Conservation (phyloP, 92 coral and sea anemone species). For the Muricea muricata region DNA sequence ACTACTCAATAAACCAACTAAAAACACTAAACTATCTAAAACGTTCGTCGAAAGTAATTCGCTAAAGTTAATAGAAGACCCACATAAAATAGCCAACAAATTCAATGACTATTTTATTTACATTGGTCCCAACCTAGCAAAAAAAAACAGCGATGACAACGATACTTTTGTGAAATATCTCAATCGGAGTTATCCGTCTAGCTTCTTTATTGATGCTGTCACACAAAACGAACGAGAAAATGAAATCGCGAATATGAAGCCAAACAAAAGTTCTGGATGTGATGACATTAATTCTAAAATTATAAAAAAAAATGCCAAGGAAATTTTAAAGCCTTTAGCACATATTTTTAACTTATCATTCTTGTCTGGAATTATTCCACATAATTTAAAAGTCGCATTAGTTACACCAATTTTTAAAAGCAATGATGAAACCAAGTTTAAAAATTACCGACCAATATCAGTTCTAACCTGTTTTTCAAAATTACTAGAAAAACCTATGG, state of each 20-base stretch:
- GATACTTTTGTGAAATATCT: not conserved
- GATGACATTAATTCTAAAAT: conserved; percentile 33
- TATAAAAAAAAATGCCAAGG: not conserved
- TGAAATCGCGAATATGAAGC: conserved; percentile 14
- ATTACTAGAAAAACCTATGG: conserved; percentile 35
- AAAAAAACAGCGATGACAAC: not conserved
- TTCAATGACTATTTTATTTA: not conserved
- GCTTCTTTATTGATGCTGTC: not conserved
- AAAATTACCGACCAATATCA: conserved; percentile 44
- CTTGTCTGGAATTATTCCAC: conserved; percentile 28
- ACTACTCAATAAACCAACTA: not conserved
- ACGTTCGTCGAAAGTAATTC: not conserved
- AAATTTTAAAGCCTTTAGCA: conserved; percentile 37
- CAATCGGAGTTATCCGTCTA: not conserved
- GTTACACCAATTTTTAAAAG: conserved; percentile 36
- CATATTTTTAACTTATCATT: conserved; percentile 43
- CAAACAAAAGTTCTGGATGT: conserved; percentile 32
- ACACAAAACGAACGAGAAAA: conserved; percentile 29
- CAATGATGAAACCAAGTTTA: not conserved
- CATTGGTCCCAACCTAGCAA: not conserved
- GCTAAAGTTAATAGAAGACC: not conserved
- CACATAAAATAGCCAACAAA: not conserved
- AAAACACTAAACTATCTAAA: not conserved
- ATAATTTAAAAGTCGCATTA: conserved; percentile 43
- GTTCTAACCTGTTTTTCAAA: conserved; percentile 29